Conservation (phyloP, 1,140 invertebrate genomes). For the Antheraea mylitta region DNA sequence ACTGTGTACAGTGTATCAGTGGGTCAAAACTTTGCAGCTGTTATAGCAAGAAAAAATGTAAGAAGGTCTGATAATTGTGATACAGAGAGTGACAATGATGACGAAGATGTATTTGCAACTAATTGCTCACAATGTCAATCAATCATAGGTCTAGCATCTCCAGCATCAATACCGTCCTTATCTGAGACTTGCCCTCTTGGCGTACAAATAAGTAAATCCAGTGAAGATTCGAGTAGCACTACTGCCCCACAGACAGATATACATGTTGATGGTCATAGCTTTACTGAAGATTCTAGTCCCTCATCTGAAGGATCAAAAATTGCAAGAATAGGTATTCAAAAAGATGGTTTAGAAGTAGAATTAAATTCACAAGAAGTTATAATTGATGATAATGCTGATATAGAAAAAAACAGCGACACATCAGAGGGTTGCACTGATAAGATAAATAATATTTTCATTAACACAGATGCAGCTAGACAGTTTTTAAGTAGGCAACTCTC, state of each 20-base stretch:
- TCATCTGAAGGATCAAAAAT: slow-evolving; percentile 77
- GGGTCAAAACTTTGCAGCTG: slow-evolving; percentile 85
- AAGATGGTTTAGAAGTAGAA: slow-evolving; percentile 43
- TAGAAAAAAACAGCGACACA: slow-evolving; percentile 42
- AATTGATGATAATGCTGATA: slow-evolving; percentile 39
- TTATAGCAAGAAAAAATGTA: slow-evolving; percentile 82
- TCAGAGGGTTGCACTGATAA: slow-evolving; percentile 76
- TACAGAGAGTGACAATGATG: slow-evolving; percentile 82
- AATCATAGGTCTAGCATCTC: slow-evolving; percentile 74
- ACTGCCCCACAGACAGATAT: slow-evolving; percentile 72
- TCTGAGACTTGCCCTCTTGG: slow-evolving; percentile 75
- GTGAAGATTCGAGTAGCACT: slow-evolving; percentile 77
- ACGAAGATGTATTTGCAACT: slow-evolving; percentile 83
- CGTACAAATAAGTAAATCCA: slow-evolving; percentile 75
- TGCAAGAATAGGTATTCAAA: slow-evolving; percentile 53
- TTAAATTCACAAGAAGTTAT: slow-evolving; percentile 35
- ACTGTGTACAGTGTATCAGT: slow-evolving; percentile 82
- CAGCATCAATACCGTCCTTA: slow-evolving; percentile 74
- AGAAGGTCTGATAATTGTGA: slow-evolving; percentile 78
- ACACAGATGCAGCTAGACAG: slow-evolving; percentile 85
- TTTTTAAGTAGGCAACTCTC: slow-evolving; percentile 86
- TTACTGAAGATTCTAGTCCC: slow-evolving; percentile 79
- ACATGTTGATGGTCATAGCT: slow-evolving; percentile 73
- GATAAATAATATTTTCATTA: slow-evolving; percentile 85
- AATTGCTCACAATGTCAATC: slow-evolving; percentile 83